phyloP scores from a whole-genome alignment of 1,140 invertebrate species.

The Rhopalosiphum maidis region DNA sequence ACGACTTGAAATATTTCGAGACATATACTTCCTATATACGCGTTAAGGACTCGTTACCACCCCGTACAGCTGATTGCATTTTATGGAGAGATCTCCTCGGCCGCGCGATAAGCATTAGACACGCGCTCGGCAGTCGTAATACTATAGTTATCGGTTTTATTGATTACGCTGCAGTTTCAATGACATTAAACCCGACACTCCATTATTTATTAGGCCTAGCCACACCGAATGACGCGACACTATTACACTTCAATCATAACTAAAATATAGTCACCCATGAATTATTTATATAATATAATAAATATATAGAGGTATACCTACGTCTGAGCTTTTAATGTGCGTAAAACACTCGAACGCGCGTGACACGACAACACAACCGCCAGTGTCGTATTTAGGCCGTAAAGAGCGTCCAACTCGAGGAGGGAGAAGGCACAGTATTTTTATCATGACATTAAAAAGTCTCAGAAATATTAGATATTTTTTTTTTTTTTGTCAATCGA shows the following conservation, averaged over 20 bases:
- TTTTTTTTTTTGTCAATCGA: too few relatives aligned
- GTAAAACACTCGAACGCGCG: neutral
- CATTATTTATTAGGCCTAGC: neutral
- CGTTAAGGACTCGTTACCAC: neutral
- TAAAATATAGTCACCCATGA: neutral
- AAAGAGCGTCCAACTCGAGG: too few relatives aligned
- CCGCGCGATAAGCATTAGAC: neutral
- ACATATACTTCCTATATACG: neutral
- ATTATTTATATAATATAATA: neutral
- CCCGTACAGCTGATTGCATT: neutral
- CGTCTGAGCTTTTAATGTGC: neutral
- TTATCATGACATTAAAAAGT: too few relatives aligned
- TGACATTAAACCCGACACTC: conserved; percentile 1
- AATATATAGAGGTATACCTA: neutral
- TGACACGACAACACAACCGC: neutral
- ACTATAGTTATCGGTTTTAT: neutral
- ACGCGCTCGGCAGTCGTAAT: neutral
- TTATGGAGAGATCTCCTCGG: neutral
- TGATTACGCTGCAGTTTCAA: neutral
- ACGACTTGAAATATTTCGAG: neutral
- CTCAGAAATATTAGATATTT: too few relatives aligned
- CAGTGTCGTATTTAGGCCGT: neutral
- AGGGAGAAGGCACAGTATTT: too few relatives aligned
- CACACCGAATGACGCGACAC: neutral
- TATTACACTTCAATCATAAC: neutral